These are phyloP conservation scores for Palythoa grandiflora DNA, from an alignment of 92 coral and sea anemone genomes.

Conservation along the genomic window DNA sequence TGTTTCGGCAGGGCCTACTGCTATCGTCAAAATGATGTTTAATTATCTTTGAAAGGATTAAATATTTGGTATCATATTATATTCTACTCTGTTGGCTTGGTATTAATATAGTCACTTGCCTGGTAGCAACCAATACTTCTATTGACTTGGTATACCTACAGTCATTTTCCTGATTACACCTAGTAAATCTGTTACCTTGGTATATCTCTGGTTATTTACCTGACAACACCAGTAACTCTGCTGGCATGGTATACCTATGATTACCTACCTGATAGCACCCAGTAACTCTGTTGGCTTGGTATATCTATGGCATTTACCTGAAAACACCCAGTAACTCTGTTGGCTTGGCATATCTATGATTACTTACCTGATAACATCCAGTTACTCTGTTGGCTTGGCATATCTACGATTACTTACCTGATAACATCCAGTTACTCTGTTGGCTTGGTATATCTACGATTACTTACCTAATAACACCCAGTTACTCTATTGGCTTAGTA, in stretches of 20 bases:
- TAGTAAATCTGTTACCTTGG: neutral
- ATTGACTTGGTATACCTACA: neutral
- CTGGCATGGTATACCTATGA: neutral
- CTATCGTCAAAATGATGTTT: too few species aligned
- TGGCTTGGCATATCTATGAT: neutral
- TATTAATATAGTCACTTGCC: neutral
- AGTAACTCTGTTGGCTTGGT: neutral
- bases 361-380: neutral
- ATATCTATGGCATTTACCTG: neutral
- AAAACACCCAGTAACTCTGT: neutral
- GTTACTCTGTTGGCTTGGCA: neutral
- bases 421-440: constrained; percentile 42
- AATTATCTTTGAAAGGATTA: too few species aligned
- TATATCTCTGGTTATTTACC: neutral
- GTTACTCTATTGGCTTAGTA: neutral
- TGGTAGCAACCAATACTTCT: neutral
- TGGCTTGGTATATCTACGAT: neutral
- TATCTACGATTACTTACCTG: constrained; percentile 6
- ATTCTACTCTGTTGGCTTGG: neutral
- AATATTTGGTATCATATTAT: too few species aligned
- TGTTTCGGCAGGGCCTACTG: neutral
- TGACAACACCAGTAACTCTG: neutral
- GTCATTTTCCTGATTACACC: neutral
- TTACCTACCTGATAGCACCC: neutral
- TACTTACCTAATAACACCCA: neutral